Evolutionary conservation across 1,140 invertebrate genomes (phyloP), one percentile per base, ranked within the genome.

Genomic region (Bilobella aurantiaca): DNA sequence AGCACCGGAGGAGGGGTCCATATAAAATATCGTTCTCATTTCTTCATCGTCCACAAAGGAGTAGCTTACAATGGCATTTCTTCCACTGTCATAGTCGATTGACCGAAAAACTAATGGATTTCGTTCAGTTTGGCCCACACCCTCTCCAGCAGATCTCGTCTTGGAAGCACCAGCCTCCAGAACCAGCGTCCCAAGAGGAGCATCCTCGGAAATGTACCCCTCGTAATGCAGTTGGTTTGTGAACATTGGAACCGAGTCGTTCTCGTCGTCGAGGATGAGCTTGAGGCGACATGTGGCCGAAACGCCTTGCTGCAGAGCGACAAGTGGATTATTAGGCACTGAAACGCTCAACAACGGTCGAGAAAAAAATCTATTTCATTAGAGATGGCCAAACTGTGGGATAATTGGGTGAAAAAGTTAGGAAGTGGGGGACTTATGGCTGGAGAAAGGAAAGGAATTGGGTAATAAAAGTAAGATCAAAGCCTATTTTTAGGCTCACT

Each of bases 1-100:
- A 14, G 92, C 91, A 37, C 93, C 90, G 12, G 93, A 96, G 66
- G 84, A 90, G 1, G 88, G 84, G 77, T 96, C 91, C 66, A 96
- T 87, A 71, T 85, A 84, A 75, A 96, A 96, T 74, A 86, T 87
- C 63, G 66, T 73, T 30, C 67, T 56, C 71, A 73, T 73, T 57
- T 73, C 71, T 31, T 72, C 66, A 63, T 75, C 83, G 74, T 93
- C 90, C 42, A 91, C 80, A 70, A 96, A 93, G 74, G 89, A 86
- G 77, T 88, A 96, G 70, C 86, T 84, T 25, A 96, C 78, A 69
- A 91, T 79, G 14, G 87, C 85, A 79, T 96, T 93, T 16, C 87
- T 78, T 74, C 89, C 86, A 14, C 87, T 87, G 78, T 94, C 91
- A 2, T 82, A 83, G 74, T 92, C 90, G 65, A 83, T 83, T 0